Percentiles rank a stretch among this genome's conserved stretches.
phyloP scores from a whole-genome alignment of 2,113 vertebrate genomes.

The Misgurnus anguillicaudatus region DNA sequence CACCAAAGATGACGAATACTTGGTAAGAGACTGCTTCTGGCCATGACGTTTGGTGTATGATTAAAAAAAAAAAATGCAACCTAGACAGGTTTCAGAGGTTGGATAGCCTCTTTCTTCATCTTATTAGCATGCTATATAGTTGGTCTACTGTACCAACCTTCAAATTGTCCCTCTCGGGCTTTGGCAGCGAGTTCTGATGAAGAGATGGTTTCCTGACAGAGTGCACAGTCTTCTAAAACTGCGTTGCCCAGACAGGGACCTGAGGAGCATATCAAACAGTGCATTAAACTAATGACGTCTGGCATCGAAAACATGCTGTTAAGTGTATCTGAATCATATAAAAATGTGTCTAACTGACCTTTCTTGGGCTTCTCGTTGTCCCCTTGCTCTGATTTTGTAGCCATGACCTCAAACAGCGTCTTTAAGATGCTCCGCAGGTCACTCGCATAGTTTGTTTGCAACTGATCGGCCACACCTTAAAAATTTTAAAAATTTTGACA shows the following conservation, averaged over 20 bases:
- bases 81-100: no score
- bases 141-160: conserved; percentile 77
- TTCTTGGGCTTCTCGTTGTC: conserved; percentile 86
- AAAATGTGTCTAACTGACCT: conserved; percentile 68
- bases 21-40: no score
- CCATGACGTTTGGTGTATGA: no score
- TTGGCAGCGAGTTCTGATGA: conserved; percentile 92
- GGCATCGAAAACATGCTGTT: not conserved
- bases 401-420: conserved; percentile 97
- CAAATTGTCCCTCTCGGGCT: conserved; percentile 88
- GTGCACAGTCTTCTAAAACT: conserved; percentile 88
- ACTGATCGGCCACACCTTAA: conserved; percentile 93
- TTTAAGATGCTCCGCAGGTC: conserved; percentile 96
- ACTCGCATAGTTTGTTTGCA: conserved; percentile 98
- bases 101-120: no score
- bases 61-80: no score
- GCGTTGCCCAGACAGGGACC: conserved; percentile 83
- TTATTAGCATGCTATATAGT: not conserved
- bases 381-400: conserved; percentile 89
- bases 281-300: not conserved
- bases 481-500: not conserved
- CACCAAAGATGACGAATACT: no score
- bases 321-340: not conserved
- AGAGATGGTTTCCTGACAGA: conserved; percentile 93
- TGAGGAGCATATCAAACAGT: conserved; percentile 55